Conservation (phyloP, 1,140 invertebrate genomes). For the Sinonovacula constricta region DNA sequence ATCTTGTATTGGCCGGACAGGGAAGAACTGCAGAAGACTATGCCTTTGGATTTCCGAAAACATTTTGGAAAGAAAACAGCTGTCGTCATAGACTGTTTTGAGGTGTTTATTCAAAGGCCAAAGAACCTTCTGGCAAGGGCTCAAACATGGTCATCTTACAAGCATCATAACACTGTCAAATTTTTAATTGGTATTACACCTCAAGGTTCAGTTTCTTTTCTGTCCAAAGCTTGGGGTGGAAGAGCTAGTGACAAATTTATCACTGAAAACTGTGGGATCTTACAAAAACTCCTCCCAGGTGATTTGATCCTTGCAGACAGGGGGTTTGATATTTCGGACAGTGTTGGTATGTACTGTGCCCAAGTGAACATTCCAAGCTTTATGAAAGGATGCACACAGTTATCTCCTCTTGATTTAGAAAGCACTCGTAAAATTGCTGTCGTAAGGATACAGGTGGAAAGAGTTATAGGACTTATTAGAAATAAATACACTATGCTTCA, state of each 20-base stretch:
- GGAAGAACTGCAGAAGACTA: conserved; percentile 19
- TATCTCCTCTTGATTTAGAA: background rate
- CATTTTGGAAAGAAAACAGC: conserved; percentile 34
- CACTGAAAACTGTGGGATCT: conserved; percentile 7
- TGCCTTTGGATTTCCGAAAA: conserved; percentile 16
- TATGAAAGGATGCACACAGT: conserved; percentile 8
- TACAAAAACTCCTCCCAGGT: conserved; percentile 9
- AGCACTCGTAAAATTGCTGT: background rate
- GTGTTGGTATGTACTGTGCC: conserved; percentile 6
- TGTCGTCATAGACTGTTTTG: conserved; percentile 58
- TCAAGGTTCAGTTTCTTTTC: conserved; percentile 20
- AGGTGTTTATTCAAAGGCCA: no score
- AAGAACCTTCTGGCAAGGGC: conserved; percentile 6
- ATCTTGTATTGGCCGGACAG: conserved; percentile 35
- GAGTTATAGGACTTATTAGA: background rate
- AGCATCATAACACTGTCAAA: no score
- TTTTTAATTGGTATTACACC: conserved; percentile 40
- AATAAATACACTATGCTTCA: conserved; percentile 2
- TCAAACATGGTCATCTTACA: conserved; percentile 12
- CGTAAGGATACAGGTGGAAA: background rate
- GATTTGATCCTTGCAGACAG: conserved; percentile 24
- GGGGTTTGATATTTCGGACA: background rate
- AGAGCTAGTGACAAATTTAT: conserved; percentile 28
- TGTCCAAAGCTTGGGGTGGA: conserved; percentile 25
- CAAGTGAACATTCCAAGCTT: conserved; percentile 54